Conservation (phyloP, 2,888 invertebrate genomes). For the Epiblema foenella region DNA sequence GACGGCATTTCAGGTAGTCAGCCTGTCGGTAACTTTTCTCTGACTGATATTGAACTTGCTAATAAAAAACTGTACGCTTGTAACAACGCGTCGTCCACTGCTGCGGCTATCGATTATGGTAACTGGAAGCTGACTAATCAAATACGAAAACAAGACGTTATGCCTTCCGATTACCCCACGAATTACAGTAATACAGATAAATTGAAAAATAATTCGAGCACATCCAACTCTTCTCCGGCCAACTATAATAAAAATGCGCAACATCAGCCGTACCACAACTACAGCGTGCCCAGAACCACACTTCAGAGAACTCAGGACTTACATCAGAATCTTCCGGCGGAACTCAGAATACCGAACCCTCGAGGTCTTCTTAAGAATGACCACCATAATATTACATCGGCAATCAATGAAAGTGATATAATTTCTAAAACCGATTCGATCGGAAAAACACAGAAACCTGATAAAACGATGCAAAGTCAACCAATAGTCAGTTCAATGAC, state of each 20-base stretch:
- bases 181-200: slow-evolving; percentile 68
- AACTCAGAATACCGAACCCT: slow-evolving; percentile 77
- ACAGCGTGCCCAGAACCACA: slow-evolving; percentile 63
- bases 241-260: slow-evolving; percentile 74
- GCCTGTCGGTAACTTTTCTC: slow-evolving; percentile 67
- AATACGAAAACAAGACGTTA: slow-evolving; percentile 69
- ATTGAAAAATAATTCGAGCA: slow-evolving; percentile 63
- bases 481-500: slow-evolving; percentile 70
- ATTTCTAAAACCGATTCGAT: slow-evolving; percentile 64
- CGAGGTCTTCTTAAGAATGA: slow-evolving; percentile 69
- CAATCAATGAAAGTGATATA: slow-evolving; percentile 60
- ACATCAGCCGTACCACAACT: slow-evolving; percentile 70
- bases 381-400: slow-evolving; percentile 58
- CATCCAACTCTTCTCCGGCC: slow-evolving; percentile 58
- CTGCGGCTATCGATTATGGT: slow-evolving; percentile 70
- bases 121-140: slow-evolving; percentile 76
- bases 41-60: slow-evolving; percentile 77
- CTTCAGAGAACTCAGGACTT: slow-evolving; percentile 67
- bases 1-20: slow-evolving; percentile 65
- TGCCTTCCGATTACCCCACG: slow-evolving; percentile 74
- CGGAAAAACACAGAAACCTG: slow-evolving; percentile 69
- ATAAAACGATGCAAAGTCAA: slow-evolving; percentile 72
- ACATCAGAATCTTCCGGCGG: slow-evolving; percentile 70
- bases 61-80: slow-evolving; percentile 76
- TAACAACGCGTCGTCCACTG: slow-evolving; percentile 60